A percentile compares a stretch with the other conserved stretches of the same genome.
Evolutionary conservation across 2,797 vertebrate genomes (phyloP).

Genomic region (Halcyon smyrnensis): DNA sequence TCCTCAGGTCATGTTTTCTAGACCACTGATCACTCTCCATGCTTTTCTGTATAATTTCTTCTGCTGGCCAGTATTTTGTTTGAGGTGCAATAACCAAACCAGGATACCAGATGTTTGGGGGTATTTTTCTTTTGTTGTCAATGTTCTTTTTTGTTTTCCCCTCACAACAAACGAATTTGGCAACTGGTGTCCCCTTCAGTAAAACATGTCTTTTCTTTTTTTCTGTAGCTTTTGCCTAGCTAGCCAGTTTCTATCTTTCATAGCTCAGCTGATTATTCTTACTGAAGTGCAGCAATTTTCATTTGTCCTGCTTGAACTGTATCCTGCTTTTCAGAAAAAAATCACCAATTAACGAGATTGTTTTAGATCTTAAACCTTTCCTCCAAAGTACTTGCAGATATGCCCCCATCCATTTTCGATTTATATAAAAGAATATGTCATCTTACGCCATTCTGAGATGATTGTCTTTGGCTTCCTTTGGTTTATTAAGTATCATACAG

Average conservation of each 20-base stretch:
- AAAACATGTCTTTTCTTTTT: background rate
- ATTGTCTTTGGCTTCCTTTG: background rate
- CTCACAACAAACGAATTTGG: background rate
- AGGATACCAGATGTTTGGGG: background rate
- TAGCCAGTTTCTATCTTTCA: background rate
- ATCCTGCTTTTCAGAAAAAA: slow-evolving; percentile 31
- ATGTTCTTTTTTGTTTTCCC: background rate
- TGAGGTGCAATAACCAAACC: background rate
- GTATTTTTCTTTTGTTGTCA: accelerated
- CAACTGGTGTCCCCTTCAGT: background rate
- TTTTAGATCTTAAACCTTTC: slow-evolving; percentile 1
- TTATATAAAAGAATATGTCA: background rate
- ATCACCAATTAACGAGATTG: background rate
- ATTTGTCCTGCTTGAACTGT: slow-evolving; percentile 20
- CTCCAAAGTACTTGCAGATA: background rate
- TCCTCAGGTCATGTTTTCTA: background rate
- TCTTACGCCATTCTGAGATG: background rate
- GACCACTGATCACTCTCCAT: background rate
- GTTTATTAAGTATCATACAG: background rate
- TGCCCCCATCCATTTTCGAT: background rate
- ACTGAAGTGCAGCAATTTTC: slow-evolving; percentile 14
- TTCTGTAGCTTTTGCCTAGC: background rate
- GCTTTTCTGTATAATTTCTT: background rate
- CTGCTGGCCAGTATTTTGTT: background rate
- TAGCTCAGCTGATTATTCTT: slow-evolving; percentile 12